Evolutionary conservation across 2,113 vertebrate species (phyloP).

Genomic region (Larimichthys polyactis): DNA sequence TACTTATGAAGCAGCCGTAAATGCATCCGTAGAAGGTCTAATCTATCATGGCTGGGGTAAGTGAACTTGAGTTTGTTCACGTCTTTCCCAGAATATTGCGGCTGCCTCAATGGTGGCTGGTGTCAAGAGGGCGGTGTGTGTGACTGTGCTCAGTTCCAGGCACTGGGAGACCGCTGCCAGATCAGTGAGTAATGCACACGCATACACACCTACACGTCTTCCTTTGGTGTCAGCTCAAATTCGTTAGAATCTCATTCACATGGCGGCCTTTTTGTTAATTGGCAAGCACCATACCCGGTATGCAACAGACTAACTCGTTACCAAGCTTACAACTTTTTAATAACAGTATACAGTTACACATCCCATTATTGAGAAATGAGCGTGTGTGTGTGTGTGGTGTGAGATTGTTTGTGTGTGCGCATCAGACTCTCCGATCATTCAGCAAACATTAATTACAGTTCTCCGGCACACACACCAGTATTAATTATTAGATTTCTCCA

Average conservation of each 20-base stretch:
- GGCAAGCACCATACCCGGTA: slow-evolving; percentile 13
- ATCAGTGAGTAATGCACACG: slow-evolving; percentile 89
- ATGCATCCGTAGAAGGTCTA: slow-evolving; percentile 1
- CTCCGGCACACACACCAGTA: slow-evolving; percentile 24
- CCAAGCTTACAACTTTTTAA: slow-evolving; percentile 35
- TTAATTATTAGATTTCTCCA: slow-evolving; percentile 64
- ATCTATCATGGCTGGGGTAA: neutral
- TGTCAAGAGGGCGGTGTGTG: slow-evolving; percentile 93
- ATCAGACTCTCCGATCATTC: slow-evolving; percentile 59
- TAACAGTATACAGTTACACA: slow-evolving; percentile 33
- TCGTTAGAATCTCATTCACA: slow-evolving; percentile 8
- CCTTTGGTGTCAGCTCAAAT: slow-evolving; percentile 29
- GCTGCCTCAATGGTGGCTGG: slow-evolving; percentile 96
- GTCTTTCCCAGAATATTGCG: slow-evolving; percentile 82
- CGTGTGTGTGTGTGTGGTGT: slow-evolving; percentile 14
- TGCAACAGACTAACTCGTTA: slow-evolving; percentile 28
- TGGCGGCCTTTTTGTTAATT: neutral
- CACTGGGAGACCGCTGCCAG: slow-evolving; percentile 95
- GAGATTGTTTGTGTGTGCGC: slow-evolving; percentile 6
- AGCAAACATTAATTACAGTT: slow-evolving; percentile 69
- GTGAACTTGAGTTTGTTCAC: slow-evolving; percentile 28
- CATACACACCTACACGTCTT: slow-evolving; percentile 20
- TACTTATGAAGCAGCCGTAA: neutral
- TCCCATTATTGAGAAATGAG: slow-evolving; percentile 26
- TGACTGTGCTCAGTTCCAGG: slow-evolving; percentile 98